Evolutionary conservation across 1,140 invertebrate species (phyloP).

Genomic region (Trissolcus basalis): DNA sequence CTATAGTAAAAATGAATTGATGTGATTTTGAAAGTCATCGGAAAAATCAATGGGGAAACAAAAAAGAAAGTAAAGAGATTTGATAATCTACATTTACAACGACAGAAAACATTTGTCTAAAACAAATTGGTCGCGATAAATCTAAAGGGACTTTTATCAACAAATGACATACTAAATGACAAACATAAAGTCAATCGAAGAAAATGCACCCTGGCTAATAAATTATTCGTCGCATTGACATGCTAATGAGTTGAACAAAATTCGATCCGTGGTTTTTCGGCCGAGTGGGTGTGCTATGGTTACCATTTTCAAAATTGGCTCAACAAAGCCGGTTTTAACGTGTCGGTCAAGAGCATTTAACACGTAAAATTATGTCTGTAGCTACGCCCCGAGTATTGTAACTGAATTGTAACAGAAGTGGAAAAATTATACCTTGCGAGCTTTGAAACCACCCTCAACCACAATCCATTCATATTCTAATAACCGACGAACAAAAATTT

Average conservation of each 20-base stretch:
- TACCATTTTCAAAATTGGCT: slow-evolving; percentile 23
- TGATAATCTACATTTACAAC: no score
- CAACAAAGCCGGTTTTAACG: slow-evolving; percentile 11
- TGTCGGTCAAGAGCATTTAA: slow-evolving; percentile 14
- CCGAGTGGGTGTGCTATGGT: slow-evolving; percentile 9
- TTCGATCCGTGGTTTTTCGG: slow-evolving; percentile 5
- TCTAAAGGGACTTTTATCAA: not conserved
- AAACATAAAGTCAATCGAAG: slow-evolving; percentile 11
- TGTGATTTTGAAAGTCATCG: no score
- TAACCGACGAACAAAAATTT: not conserved
- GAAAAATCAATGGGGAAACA: no score
- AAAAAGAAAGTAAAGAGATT: no score
- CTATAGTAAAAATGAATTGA: no score
- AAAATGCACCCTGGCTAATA: slow-evolving; percentile 7
- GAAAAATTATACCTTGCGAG: slow-evolving; percentile 23
- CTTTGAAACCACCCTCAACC: slow-evolving; percentile 18
- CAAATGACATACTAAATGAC: slow-evolving; percentile 6
- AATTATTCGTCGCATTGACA: slow-evolving; percentile 18
- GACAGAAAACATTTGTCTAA: no score
- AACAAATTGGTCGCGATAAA: no score
- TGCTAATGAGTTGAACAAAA: slow-evolving; percentile 18
- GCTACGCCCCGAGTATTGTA: slow-evolving; percentile 2
- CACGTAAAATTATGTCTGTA: slow-evolving; percentile 26
- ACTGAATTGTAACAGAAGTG: slow-evolving; percentile 31
- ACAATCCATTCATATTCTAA: slow-evolving; percentile 12